Conservation (phyloP, 2,113 vertebrate species). For the Tyrannus savana region DNA sequence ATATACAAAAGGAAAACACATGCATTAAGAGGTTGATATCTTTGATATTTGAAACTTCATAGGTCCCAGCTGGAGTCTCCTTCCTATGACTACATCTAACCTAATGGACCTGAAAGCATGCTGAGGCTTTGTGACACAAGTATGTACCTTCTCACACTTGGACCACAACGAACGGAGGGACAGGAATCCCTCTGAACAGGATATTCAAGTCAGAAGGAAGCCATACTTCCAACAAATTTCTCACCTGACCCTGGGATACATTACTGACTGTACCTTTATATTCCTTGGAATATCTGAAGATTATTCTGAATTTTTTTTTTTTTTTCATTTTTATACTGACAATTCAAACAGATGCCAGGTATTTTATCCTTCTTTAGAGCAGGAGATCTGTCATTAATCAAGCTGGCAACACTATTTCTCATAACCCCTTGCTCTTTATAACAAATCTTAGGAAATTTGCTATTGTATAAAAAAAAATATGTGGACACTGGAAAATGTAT, state of each 20-base stretch:
- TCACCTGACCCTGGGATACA: background rate
- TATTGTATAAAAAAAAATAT: background rate
- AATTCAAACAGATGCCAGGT: background rate
- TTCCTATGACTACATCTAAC: background rate
- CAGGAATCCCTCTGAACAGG: background rate
- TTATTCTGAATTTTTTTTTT: background rate
- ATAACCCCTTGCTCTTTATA: background rate
- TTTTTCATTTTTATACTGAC: background rate
- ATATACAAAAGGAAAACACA: background rate
- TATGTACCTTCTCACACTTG: background rate
- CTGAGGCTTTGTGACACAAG: background rate
- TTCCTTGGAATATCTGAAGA: background rate
- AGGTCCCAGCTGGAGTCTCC: background rate
- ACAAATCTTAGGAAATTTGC: background rate
- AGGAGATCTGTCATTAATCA: background rate
- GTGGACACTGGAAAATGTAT: background rate
- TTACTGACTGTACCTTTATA: background rate
- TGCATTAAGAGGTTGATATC: accelerated
- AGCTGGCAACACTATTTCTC: background rate
- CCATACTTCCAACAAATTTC: background rate
- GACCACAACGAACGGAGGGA: background rate
- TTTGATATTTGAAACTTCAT: background rate
- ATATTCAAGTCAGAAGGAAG: background rate
- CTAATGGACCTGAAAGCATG: background rate
- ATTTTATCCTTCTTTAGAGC: background rate